phyloP scores from a whole-genome alignment of 1,140 invertebrate genomes.

The Latrodectus geometricus region DNA sequence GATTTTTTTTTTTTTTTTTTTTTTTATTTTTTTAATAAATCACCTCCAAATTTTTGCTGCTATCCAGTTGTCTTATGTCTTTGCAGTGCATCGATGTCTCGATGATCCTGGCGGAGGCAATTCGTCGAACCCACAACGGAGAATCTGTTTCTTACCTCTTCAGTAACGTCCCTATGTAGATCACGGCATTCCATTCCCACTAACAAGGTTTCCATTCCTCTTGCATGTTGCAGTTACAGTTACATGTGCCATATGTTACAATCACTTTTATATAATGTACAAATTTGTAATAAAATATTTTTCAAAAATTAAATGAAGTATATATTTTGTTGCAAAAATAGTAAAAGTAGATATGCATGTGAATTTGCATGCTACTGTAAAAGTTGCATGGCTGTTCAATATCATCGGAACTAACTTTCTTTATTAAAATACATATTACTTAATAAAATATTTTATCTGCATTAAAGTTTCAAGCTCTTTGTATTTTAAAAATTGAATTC shows the following conservation, averaged over 20 bases:
- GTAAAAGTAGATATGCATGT: background rate
- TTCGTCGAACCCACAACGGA: slow-evolving; percentile 95
- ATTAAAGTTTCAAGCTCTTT: no score
- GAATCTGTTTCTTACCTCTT: slow-evolving; percentile 97
- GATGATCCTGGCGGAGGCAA: slow-evolving; percentile 97
- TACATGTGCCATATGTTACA: slow-evolving; percentile 56
- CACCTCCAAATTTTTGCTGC: slow-evolving; percentile 3
- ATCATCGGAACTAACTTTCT: no score
- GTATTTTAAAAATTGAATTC: no score
- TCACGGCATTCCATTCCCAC: slow-evolving; percentile 52
- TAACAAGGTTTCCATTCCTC: slow-evolving; percentile 57
- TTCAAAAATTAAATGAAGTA: slow-evolving; percentile 3
- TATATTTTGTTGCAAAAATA: slow-evolving; percentile 10
- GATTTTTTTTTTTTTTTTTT: no score
- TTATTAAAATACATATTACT: no score
- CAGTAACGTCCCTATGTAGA: slow-evolving; percentile 84
- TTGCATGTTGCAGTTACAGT: slow-evolving; percentile 53
- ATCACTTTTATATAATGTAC: slow-evolving; percentile 42
- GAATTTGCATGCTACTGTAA: background rate
- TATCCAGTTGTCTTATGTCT: slow-evolving; percentile 57
- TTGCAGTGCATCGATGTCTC: slow-evolving; percentile 96
- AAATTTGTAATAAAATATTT: slow-evolving; percentile 55
- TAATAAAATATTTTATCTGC: no score
- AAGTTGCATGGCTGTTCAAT: no score
- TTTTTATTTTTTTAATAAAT: background rate